Evolutionary conservation across 1,140 invertebrate genomes (phyloP).

Genomic region (Pomacea maculata): DNA sequence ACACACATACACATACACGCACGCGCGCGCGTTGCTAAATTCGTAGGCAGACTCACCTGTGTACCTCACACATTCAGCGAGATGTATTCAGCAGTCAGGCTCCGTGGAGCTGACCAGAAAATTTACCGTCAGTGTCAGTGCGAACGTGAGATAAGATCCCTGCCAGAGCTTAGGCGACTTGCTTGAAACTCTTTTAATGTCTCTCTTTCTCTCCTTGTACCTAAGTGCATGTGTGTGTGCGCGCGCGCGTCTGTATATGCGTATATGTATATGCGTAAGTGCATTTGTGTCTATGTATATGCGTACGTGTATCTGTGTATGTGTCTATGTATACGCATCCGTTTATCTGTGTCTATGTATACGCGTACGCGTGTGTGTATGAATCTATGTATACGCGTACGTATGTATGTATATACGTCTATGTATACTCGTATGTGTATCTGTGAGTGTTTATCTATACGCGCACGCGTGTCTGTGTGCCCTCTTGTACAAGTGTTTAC

Average conservation of each 20-base stretch:
- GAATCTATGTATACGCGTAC: conserved; percentile 1
- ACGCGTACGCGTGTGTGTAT: neutral
- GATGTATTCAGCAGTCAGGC: too few relatives aligned
- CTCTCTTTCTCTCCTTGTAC: neutral
- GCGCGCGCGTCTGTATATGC: neutral
- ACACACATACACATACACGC: too few relatives aligned
- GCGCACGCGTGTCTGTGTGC: too few relatives aligned
- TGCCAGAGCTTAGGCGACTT: neutral
- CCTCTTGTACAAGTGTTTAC: neutral
- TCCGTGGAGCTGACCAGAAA: too few relatives aligned
- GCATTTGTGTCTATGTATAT: conserved; percentile 5
- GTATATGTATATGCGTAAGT: neutral
- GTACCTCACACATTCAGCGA: too few relatives aligned
- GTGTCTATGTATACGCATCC: neutral
- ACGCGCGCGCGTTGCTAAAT: too few relatives aligned
- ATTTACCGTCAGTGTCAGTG: too few relatives aligned
- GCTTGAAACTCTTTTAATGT: neutral
- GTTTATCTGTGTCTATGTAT: neutral
- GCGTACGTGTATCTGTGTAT: neutral
- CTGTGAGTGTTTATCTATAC: neutral
- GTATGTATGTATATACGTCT: conserved; percentile 7
- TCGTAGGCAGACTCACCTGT: too few relatives aligned
- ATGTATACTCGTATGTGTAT: neutral
- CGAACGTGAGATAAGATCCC: too few relatives aligned
- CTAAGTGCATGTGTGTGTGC: neutral